These are phyloP conservation scores for Morpho helenor DNA, from an alignment of 2,888 invertebrate genomes.

Conservation along the genomic window DNA sequence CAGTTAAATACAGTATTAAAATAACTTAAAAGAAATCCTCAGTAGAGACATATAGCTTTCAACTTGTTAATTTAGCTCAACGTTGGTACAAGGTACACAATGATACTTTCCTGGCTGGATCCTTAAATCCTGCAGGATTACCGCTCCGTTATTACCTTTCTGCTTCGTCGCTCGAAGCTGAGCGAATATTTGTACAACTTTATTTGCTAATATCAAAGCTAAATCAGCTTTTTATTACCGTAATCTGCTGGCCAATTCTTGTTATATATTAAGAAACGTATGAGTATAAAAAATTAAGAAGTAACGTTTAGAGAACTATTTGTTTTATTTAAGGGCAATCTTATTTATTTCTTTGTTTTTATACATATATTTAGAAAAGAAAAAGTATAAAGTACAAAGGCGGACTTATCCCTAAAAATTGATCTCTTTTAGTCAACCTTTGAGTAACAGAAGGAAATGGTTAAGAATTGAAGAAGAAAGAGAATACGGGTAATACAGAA, in stretches of 20 bases:
- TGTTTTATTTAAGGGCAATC: too few relatives aligned
- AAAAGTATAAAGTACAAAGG: too few relatives aligned
- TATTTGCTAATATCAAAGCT: constrained; percentile 52
- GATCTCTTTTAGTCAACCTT: too few relatives aligned
- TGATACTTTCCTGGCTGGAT: constrained; percentile 37
- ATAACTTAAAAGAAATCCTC: not conserved
- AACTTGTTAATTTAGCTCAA: constrained; percentile 52
- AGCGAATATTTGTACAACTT: constrained; percentile 35
- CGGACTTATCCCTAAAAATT: too few relatives aligned
- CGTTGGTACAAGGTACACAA: constrained; percentile 41
- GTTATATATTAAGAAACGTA: not conserved
- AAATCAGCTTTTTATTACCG: constrained; percentile 18
- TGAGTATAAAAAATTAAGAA: too few relatives aligned
- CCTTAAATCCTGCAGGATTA: constrained; percentile 51
- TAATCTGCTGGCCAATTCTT: not conserved
- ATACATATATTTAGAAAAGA: too few relatives aligned
- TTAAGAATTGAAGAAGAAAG: too few relatives aligned
- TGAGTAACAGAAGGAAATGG: too few relatives aligned
- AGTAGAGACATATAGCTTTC: constrained; percentile 3
- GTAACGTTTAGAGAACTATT: too few relatives aligned
- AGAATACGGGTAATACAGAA: too few relatives aligned
- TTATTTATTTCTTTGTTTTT: too few relatives aligned
- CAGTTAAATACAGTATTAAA: too few relatives aligned
- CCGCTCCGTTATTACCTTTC: constrained; percentile 52
- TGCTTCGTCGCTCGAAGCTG: constrained; percentile 29